Evolutionary conservation across 2,113 vertebrate genomes (phyloP), one percentile per base, ranked within the genome.

Genomic region (Heterochromis multidens): DNA sequence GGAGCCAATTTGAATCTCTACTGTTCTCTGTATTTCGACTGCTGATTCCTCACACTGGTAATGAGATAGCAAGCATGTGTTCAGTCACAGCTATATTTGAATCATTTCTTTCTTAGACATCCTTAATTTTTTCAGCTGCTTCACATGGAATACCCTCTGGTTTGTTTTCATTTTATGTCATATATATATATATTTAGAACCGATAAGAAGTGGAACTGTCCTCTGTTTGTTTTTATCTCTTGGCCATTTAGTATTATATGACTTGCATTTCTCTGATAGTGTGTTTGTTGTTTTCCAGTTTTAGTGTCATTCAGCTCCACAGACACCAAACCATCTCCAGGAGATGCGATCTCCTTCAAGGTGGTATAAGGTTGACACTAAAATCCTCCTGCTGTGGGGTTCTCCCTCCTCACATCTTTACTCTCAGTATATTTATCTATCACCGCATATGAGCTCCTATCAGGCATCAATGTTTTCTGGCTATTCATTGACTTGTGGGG

Each of bases 141-240:
- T 31, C 31, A 33, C 70, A 54, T n/a, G 27, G 46, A 74, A 52
- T 27, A 52, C 0, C 0, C 0, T 74, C 17, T 52, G 27, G 2
- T n/a, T 33, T 33, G 11, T 1, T 74, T 74, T 52, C 1, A 72
- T 72, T 72, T 72, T 0, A 72, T 72, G 29, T 29, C 25, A 52
- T 49, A 49, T 72, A n/a, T n/a, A n/a, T n/a, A n/a, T n/a, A n/a
- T n/a, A n/a, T n/a, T n/a, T n/a, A n/a, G n/a, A n/a, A n/a, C n/a
- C n/a, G n/a, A n/a, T n/a, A n/a, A n/a, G n/a, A n/a, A n/a, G 43
- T n/a, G 17, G 27, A 49, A 0, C 27, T 31, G 25, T 52, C 0
- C 0, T 1, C 25, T 7, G 17, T 46, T 70, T 27, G 37, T 72
- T n/a, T 74, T 74, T 2, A 54, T 49, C 1, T 52, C 1, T 49